Base-by-base conservation (phyloP, 1,140 invertebrate genomes). In the Tetramorium alpestre region DNA sequence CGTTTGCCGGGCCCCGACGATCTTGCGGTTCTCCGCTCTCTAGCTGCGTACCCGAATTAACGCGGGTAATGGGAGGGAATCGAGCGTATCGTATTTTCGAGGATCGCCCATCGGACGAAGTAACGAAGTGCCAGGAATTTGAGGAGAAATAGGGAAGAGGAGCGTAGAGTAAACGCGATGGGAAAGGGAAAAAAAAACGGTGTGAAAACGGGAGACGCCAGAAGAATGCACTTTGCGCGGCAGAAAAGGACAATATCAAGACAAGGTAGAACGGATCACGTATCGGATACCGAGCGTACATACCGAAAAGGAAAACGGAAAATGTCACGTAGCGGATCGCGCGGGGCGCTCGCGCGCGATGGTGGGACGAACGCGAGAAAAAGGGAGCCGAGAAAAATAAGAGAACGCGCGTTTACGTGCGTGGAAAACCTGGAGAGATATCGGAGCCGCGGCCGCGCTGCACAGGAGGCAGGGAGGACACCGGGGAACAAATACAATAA, bases 1-100 rank as follows among this genome's bases (percentile, higher is more conserved):
- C 89, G 90, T 92, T 91, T 87, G 86, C 84, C 76, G 60, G 38
- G 62, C 38, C 49, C 54, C 38, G 47, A 28, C 80, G 82, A 67
- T 51, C 70, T 90, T 82, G 80, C 58, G 81, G 56, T 84, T 84
- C 80, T 84, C 58, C 64, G n/a, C 67, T 86, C 67, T 65, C 56
- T 56, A 62, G 69, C 47, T 72, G 69, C 69, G 80, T 84, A 70
- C 69, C 65, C 54, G 80, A 84, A 84, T 84, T 84, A 62, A 85
- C 44, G 80, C 47, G 78, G 78, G 51, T 47, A 73, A 72, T 87
- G 86, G 64, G 72, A 75, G 90, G 82, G 81, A 90, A 81, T 67
- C 65, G 56, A 70, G 73, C 82, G 82, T 85, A 78, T 64, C 82
- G 75, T 78, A 76, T 85, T 85, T 78, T 85, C 82, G 38, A 78